These are phyloP conservation scores for Struthidea cinerea DNA, from an alignment of 2,113 vertebrate species.

Conservation along the genomic window DNA sequence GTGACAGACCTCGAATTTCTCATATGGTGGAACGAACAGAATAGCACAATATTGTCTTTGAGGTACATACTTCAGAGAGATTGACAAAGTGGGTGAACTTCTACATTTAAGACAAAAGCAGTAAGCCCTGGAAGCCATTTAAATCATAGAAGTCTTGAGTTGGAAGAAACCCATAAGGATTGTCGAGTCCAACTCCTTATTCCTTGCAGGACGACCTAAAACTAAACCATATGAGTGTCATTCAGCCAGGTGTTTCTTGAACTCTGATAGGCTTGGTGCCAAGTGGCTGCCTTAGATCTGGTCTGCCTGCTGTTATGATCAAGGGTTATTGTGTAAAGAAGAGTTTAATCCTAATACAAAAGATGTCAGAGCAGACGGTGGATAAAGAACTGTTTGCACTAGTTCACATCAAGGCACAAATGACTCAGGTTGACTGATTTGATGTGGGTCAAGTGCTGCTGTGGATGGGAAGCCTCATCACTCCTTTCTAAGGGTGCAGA, in stretches of 20 bases:
- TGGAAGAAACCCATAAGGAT: background rate
- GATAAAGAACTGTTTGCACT: background rate
- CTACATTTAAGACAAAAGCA: background rate
- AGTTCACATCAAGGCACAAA: background rate
- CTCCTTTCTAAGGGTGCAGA: background rate
- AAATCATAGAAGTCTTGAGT: background rate
- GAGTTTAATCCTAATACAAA: background rate
- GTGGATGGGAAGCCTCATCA: background rate
- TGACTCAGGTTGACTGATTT: background rate
- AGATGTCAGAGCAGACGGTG: background rate
- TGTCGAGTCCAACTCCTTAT: rapidly evolving
- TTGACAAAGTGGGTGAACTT: background rate
- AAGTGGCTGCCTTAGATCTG: background rate
- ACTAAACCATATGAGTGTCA: background rate
- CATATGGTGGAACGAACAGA: background rate
- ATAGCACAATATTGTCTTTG: background rate
- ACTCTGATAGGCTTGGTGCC: background rate
- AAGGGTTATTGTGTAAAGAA: background rate
- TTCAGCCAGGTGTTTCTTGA: background rate
- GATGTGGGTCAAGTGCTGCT: background rate
- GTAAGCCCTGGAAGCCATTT: background rate
- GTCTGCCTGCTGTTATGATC: background rate
- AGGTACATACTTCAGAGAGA: background rate
- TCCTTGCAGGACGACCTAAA: background rate
- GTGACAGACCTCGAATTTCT: background rate